These are phyloP conservation scores for Microcebus murinus DNA, from an alignment of 2,113 vertebrate genomes.

Conservation along the genomic window DNA sequence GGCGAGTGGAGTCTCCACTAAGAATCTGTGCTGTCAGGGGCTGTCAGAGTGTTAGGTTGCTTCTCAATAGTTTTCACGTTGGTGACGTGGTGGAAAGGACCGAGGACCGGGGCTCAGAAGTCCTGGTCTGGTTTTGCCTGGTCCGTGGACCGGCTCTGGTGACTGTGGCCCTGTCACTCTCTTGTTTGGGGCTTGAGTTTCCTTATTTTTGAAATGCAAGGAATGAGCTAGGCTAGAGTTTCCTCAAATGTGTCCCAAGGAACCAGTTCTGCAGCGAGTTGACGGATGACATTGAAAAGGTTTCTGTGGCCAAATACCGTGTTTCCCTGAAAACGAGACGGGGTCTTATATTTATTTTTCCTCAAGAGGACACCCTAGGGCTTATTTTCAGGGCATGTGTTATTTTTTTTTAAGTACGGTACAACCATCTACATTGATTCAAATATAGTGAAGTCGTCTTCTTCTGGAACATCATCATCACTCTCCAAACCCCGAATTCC, in stretches of 20 bases:
- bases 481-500: too few relatives aligned
- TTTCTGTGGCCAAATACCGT: neutral
- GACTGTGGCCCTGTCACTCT: neutral
- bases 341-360: too few relatives aligned
- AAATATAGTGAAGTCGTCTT: too few relatives aligned
- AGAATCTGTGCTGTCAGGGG: neutral
- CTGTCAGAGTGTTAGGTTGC: neutral
- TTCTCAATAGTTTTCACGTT: neutral
- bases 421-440: too few relatives aligned
- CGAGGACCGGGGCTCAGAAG: fast-evolving
- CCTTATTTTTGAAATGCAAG: neutral
- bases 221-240: neutral
- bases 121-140: neutral
- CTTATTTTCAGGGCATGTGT: too few relatives aligned
- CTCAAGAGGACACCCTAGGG: too few relatives aligned
- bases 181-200: neutral
- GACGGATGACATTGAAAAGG: neutral
- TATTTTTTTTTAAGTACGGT: too few relatives aligned
- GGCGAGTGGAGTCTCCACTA: neutral
- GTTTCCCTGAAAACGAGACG: too few relatives aligned
- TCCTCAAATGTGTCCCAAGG: neutral
- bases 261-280: neutral
- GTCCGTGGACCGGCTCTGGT: neutral
- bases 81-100: neutral
- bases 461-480: too few relatives aligned